Evolutionary conservation across 2,797 vertebrate species (phyloP).

Genomic region (Fundulus diaphanus): DNA sequence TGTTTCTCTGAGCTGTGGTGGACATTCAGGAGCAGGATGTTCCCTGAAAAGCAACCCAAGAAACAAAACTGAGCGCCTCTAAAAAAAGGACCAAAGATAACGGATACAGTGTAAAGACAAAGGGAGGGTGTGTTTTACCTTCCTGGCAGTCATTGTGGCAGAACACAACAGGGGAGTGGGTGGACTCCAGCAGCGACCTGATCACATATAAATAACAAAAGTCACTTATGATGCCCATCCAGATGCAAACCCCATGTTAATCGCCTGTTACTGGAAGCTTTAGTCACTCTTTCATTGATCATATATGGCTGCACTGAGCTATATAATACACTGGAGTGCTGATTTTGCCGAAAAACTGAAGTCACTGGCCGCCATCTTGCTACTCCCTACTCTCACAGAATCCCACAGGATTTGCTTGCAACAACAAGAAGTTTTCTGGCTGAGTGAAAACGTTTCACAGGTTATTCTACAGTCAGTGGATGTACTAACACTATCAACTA

Average conservation of each 20-base stretch:
- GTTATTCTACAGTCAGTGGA: too few species aligned
- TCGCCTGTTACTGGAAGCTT: too few species aligned
- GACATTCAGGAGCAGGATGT: slow-evolving; percentile 90
- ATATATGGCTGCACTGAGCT: too few species aligned
- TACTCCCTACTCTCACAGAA: too few species aligned
- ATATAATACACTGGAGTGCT: too few species aligned
- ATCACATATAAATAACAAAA: slow-evolving; percentile 30
- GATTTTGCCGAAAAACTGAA: too few species aligned
- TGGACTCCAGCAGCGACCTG: slow-evolving; percentile 90
- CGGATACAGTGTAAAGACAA: neutral
- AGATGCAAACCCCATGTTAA: neutral
- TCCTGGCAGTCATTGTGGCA: slow-evolving; percentile 99
- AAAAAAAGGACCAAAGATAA: neutral
- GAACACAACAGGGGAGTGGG: slow-evolving; percentile 93
- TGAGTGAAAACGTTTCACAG: too few species aligned
- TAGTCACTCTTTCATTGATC: neutral
- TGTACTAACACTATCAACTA: too few species aligned
- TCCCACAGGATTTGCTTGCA: too few species aligned
- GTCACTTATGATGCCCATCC: neutral
- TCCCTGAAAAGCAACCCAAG: slow-evolving; percentile 81
- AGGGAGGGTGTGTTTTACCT: slow-evolving; percentile 76
- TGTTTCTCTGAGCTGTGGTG: slow-evolving; percentile 84
- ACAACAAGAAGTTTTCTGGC: too few species aligned
- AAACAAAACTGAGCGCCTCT: neutral
- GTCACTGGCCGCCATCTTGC: too few species aligned